Conservation (phyloP, 2,888 invertebrate species). For the Hirtodrosophila histrioides region DNA sequence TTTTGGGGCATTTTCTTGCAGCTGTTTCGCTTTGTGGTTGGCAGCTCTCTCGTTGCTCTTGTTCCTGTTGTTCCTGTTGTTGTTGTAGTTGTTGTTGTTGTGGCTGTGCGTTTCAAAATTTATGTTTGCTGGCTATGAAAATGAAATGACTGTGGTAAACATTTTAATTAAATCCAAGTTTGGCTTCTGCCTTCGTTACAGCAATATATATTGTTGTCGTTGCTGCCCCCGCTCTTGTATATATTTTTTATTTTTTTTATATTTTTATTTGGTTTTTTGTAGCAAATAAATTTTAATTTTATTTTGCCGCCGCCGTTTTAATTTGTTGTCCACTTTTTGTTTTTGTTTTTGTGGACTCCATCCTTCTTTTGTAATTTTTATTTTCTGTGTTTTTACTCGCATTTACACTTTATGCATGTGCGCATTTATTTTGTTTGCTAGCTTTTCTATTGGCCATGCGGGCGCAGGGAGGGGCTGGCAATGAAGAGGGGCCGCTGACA, state of each 20-base stretch:
- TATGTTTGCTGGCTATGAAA: slow-evolving; percentile 79
- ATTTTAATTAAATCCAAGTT: slow-evolving; percentile 80
- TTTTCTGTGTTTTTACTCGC: slow-evolving; percentile 60
- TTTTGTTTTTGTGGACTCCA: slow-evolving; percentile 27
- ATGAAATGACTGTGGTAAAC: slow-evolving; percentile 80
- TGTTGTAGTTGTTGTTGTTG: slow-evolving; percentile 35
- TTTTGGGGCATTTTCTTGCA: slow-evolving; percentile 78
- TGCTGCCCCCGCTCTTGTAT: slow-evolving; percentile 31
- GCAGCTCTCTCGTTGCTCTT: slow-evolving; percentile 35
- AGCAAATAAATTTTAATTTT: slow-evolving; percentile 78
- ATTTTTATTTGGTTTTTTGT: slow-evolving; percentile 41
- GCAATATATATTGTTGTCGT: slow-evolving; percentile 71
- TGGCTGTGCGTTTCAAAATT: slow-evolving; percentile 72
- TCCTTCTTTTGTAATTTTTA: slow-evolving; percentile 31
- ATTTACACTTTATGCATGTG: slow-evolving; percentile 74
- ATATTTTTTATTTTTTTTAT: no score
- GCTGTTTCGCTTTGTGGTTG: slow-evolving; percentile 76
- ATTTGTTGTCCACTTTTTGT: slow-evolving; percentile 76
- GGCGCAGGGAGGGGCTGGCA: slow-evolving; percentile 2
- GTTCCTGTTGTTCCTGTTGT: slow-evolving; percentile 9
- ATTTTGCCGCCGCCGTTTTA: slow-evolving; percentile 72
- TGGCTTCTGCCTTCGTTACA: slow-evolving; percentile 79
- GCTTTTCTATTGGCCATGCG: slow-evolving; percentile 71
- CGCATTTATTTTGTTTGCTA: slow-evolving; percentile 74
- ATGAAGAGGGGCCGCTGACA: slow-evolving; percentile 37